Percentiles rank a stretch among this genome's conserved stretches.
Evolutionary conservation across 92 coral and sea anemone species (phyloP).

Genomic region (Epizoanthus stellaris): DNA sequence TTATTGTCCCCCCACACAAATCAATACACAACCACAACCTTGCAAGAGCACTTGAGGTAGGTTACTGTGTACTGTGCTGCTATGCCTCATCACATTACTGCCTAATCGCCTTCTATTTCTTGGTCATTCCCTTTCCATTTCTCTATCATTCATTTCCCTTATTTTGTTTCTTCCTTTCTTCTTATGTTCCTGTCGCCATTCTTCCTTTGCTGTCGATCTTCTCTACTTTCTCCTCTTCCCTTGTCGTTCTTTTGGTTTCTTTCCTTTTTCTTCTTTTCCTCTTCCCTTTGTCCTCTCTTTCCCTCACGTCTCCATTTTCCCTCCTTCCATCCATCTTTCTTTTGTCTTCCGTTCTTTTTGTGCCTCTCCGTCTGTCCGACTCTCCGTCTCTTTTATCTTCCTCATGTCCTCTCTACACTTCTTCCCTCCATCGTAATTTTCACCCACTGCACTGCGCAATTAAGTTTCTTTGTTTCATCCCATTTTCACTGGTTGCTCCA

Average conservation of each 20-base stretch:
- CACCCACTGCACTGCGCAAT: background rate
- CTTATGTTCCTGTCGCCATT: background rate
- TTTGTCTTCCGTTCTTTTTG: background rate
- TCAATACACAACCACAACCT: slow-evolving; percentile 58
- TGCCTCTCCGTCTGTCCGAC: background rate
- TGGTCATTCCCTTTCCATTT: background rate
- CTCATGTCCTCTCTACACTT: background rate
- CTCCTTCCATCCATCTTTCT: background rate
- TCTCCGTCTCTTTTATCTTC: background rate
- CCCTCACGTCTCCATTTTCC: background rate
- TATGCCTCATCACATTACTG: background rate
- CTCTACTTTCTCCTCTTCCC: background rate
- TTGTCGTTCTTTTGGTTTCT: background rate
- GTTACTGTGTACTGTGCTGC: background rate
- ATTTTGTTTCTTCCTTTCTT: background rate
- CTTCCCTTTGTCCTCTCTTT: background rate
- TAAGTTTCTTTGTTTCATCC: background rate
- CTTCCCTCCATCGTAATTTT: background rate
- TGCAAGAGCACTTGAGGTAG: slow-evolving; percentile 87
- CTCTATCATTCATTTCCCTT: background rate
- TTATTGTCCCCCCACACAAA: slow-evolving; percentile 66
- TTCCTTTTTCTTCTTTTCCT: background rate
- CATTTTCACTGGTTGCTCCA: background rate
- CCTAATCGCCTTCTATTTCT: background rate
- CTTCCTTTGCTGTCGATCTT: background rate